Evolutionary conservation across 2,888 invertebrate genomes (phyloP), one percentile per base, ranked within the genome.

Genomic region (Cephus runcator): DNA sequence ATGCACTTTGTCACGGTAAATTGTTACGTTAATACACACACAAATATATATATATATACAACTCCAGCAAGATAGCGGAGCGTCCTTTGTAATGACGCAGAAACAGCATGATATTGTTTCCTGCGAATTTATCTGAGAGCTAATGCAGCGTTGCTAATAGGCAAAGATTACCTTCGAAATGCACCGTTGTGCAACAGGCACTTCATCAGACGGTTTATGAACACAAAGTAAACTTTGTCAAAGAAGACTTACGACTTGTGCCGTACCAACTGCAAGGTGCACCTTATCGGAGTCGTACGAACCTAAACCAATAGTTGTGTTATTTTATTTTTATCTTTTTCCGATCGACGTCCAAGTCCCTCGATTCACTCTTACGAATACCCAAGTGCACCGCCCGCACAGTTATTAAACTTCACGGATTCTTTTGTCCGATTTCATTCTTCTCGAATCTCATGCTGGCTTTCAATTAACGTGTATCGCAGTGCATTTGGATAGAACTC

Each of bases 141-240:
- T 34, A 75, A 75, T 75, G 75, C 75, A 69, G 69, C 75, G 75
- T 30, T 35, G 75, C 75, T 68, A 75, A 75, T 75, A 34, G 35
- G 69, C 69, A 68, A 30, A 31, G n/a, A n/a, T 69, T 12, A 34
- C 75, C 31, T 12, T 69, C 11, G 73, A 73, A 73, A 36, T 69
- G 76, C 56, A 73, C 76, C 73, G 69, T 73, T 33, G 76, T 31
- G 30, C 76, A 73, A 73, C 73, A 40, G 73, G 31, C 73, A 73
- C 40, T 73, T 73, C 69, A 15, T 73, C 73, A 15, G 73, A 15
- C 31, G 73, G 23, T 76, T 76, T 76, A 76, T 73, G 40, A 69
- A 4, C 9, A 23, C 56, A 56, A 9, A 56, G 23, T 23, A 56
- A 23, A 56, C 23, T 56, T 56, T 15, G 56, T 56, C 9, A 56